phyloP scores from a whole-genome alignment of 2,113 vertebrate species.

The Anguilla rostrata region DNA sequence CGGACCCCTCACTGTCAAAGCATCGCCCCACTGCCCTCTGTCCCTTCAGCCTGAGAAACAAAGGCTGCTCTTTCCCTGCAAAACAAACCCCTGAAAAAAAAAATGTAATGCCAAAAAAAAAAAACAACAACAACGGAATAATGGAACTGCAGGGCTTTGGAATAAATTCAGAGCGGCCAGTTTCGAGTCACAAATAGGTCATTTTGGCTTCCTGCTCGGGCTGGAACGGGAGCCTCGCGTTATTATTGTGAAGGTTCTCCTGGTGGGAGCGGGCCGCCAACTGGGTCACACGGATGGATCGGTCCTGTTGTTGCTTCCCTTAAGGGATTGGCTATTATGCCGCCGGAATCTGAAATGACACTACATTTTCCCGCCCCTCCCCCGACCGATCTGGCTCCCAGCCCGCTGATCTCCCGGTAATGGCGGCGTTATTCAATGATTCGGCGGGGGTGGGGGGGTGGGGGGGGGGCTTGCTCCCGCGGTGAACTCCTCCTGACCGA shows the following conservation, averaged over 20 bases:
- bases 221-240: slow-evolving; percentile 29
- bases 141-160: neutral
- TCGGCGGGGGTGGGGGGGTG: neutral
- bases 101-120: neutral
- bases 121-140: slow-evolving; percentile 29
- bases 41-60: slow-evolving; percentile 38
- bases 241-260: slow-evolving; percentile 12
- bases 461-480: neutral
- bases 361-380: neutral
- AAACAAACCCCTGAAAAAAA: neutral
- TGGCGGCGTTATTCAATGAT: neutral
- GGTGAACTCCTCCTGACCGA: neutral
- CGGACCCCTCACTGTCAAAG: slow-evolving; percentile 28
- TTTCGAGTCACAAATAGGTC: slow-evolving; percentile 31
- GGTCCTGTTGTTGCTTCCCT: slow-evolving; percentile 30
- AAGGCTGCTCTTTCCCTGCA: slow-evolving; percentile 43
- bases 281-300: slow-evolving; percentile 37
- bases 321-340: slow-evolving; percentile 25
- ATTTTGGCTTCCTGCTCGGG: neutral
- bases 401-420: neutral
- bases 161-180: slow-evolving; percentile 17
- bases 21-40: slow-evolving; percentile 14
- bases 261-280: slow-evolving; percentile 22
- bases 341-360: slow-evolving; percentile 9
- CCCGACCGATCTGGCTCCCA: neutral